Conservation (phyloP, 2,797 vertebrate genomes). For the Hippoglossus hippoglossus region DNA sequence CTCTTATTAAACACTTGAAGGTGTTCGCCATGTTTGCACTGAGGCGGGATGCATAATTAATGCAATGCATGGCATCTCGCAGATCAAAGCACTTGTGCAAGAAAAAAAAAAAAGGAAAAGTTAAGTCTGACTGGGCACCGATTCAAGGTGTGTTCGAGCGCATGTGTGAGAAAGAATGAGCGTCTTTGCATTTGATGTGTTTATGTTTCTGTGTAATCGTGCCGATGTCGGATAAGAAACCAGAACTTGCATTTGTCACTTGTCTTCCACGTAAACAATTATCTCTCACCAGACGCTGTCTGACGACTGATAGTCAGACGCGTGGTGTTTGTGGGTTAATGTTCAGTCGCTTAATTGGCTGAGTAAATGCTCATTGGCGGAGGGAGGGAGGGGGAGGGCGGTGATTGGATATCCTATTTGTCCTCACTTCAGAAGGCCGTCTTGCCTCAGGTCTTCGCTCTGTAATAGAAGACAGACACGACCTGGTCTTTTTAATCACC, state of each 20-base stretch:
- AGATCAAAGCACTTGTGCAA: constrained; percentile 81
- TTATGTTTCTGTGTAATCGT: not conserved
- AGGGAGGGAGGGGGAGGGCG: not conserved
- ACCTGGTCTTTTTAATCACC: constrained; percentile 78
- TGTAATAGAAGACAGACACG: constrained; percentile 86
- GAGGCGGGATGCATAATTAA: constrained; percentile 84
- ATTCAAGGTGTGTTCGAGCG: constrained; percentile 46
- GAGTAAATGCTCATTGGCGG: constrained; percentile 31
- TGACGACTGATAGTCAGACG: not conserved
- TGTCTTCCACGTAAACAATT: constrained; percentile 28
- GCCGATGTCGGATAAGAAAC: not conserved
- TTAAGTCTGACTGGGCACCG: constrained; percentile 69
- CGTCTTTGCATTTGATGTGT: no score
- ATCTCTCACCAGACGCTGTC: constrained; percentile 23
- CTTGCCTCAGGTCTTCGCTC: constrained; percentile 69
- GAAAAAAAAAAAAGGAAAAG: constrained; percentile 62
- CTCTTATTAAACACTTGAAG: constrained; percentile 73
- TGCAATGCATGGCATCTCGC: constrained; percentile 79
- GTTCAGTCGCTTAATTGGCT: constrained; percentile 48
- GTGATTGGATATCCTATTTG: constrained; percentile 54
- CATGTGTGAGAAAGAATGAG: constrained; percentile 12
- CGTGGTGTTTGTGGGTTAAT: constrained; percentile 31
- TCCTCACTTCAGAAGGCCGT: constrained; percentile 58
- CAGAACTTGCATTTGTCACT: constrained; percentile 2
- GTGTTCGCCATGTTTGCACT: constrained; percentile 70